Evolutionary conservation across 2,888 invertebrate species (phyloP).

Genomic region (Drosophila histrio): DNA sequence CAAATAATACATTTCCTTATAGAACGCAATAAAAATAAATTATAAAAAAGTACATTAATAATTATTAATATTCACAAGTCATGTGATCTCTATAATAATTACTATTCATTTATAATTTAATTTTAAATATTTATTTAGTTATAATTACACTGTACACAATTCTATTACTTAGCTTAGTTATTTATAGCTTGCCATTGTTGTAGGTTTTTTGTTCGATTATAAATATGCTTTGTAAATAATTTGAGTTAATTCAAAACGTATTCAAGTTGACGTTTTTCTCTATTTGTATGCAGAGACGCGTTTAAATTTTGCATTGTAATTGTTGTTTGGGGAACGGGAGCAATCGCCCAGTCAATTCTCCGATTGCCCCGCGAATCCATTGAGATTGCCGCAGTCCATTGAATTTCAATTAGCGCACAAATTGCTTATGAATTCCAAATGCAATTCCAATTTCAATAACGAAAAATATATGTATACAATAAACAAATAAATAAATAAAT

Average conservation of each 20-base stretch:
- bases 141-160: background rate
- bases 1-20: conserved; percentile 1
- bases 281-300: conserved; percentile 32
- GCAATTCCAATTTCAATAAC: conserved; percentile 58
- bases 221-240: conserved; percentile 18
- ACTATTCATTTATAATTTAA: background rate
- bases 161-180: background rate
- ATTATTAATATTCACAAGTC: background rate
- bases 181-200: conserved; percentile 3
- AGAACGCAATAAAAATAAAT: background rate
- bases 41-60: background rate
- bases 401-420: conserved; percentile 70
- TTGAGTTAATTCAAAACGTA: conserved; percentile 5
- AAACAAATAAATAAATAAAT: conserved; percentile 25
- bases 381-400: conserved; percentile 45
- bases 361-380: conserved; percentile 8
- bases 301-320: conserved; percentile 41
- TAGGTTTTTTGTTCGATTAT: conserved; percentile 2
- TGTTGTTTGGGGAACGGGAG: conserved; percentile 6
- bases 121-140: background rate
- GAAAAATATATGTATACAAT: conserved; percentile 26
- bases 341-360: conserved; percentile 1
- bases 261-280: conserved; percentile 9
- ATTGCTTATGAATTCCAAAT: conserved; percentile 61
- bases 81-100: background rate